These are phyloP conservation scores for Drosophila tsacasi DNA, from an alignment of 1,140 invertebrate genomes.

Conservation along the genomic window DNA sequence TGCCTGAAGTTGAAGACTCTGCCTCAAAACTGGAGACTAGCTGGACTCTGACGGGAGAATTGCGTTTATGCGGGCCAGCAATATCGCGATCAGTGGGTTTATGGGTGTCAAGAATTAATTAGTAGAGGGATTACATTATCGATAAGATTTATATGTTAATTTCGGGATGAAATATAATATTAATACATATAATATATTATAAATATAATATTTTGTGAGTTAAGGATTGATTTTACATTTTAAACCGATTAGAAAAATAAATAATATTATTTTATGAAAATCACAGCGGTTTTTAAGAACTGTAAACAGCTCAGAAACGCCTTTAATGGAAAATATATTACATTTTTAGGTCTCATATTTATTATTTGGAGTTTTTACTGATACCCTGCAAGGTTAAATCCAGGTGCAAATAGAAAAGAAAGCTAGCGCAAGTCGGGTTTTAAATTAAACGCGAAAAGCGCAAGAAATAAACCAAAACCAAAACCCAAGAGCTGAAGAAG, in stretches of 20 bases:
- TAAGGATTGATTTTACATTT: not conserved
- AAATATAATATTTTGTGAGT: too few relatives aligned
- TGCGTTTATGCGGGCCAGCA: slow-evolving; percentile 48
- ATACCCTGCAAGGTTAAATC: not conserved
- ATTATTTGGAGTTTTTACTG: not conserved
- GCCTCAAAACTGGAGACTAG: not conserved
- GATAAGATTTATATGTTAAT: too few relatives aligned
- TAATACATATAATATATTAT: too few relatives aligned
- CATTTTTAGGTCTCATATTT: not conserved
- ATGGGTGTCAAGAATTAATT: not conserved
- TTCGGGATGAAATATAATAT: too few relatives aligned
- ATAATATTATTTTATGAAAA: too few relatives aligned
- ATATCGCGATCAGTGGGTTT: slow-evolving; percentile 7
- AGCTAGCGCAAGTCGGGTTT: slow-evolving; percentile 52
- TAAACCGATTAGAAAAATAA: not conserved
- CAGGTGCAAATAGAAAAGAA: slow-evolving; percentile 50
- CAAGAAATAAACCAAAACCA: slow-evolving; percentile 26
- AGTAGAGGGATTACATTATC: not conserved
- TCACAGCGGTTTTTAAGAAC: too few relatives aligned
- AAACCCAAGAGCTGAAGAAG: slow-evolving; percentile 4
- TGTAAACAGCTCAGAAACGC: too few relatives aligned
- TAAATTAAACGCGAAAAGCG: slow-evolving; percentile 54
- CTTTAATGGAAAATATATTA: not conserved
- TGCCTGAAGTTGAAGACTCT: slow-evolving; percentile 36
- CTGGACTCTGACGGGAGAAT: slow-evolving; percentile 1